Conservation (phyloP, 2,113 vertebrate genomes). For the Scalopus aquaticus region DNA sequence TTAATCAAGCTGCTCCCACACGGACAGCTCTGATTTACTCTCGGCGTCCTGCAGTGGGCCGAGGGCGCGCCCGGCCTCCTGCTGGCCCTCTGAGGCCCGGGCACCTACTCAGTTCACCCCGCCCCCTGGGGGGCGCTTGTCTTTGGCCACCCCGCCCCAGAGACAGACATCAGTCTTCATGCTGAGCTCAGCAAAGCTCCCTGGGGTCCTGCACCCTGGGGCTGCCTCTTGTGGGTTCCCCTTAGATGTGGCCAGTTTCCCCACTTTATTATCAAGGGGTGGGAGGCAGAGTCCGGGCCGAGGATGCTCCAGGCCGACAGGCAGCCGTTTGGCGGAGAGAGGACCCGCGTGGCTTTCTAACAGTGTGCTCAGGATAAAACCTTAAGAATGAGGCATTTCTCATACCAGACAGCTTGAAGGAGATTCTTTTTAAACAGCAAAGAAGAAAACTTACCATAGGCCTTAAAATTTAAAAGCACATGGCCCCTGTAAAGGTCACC, state of each 20-base stretch:
- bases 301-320: conserved; percentile 57
- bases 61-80: conserved; percentile 76
- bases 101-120: neutral
- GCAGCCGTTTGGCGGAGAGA: conserved; percentile 53
- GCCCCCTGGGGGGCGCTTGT: neutral
- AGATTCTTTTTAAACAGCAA: neutral
- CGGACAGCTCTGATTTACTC: conserved; percentile 94
- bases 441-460: neutral
- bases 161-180: conserved; percentile 68
- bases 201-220: conserved; percentile 70
- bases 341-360: conserved; percentile 50
- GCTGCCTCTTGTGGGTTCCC: conserved; percentile 43
- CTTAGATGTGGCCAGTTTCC: conserved; percentile 51
- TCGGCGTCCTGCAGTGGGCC: conserved; percentile 83
- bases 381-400: conserved; percentile 51
- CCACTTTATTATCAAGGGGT: conserved; percentile 56
- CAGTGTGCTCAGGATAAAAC: neutral
- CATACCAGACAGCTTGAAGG: neutral
- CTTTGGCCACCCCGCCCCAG: conserved; percentile 16
- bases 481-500: neutral
- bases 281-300: neutral
- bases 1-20: conserved; percentile 97
- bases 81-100: neutral
- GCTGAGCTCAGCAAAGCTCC: conserved; percentile 69
- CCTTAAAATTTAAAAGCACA: neutral